Evolutionary conservation across 2,888 invertebrate genomes (phyloP).

Genomic region (Heteromurus nitidus): DNA sequence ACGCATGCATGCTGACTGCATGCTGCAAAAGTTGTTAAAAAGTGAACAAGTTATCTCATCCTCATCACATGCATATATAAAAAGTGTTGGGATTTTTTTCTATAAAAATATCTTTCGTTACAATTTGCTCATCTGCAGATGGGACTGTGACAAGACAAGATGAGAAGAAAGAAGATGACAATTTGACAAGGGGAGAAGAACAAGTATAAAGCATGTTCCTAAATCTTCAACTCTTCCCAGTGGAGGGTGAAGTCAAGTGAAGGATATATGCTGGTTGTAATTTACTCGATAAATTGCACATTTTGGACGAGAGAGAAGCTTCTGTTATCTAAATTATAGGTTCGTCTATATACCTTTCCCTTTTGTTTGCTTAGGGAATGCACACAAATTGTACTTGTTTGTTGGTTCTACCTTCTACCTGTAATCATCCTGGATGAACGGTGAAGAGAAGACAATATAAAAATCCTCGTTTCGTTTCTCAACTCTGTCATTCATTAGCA

Average conservation of each 20-base stretch:
- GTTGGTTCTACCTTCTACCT: too few species aligned
- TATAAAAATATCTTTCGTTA: conserved; percentile 7
- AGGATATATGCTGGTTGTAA: conserved; percentile 19
- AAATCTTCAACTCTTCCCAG: background rate
- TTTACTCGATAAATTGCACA: conserved; percentile 36
- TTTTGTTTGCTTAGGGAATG: too few species aligned
- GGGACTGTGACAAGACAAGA: conserved; percentile 4
- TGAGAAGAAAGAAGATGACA: background rate
- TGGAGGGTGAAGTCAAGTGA: background rate
- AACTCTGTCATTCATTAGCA: conserved; percentile 15
- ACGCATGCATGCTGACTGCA: conserved; percentile 26
- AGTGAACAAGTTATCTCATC: conserved; percentile 10
- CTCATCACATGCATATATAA: too few species aligned
- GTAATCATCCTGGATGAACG: too few species aligned
- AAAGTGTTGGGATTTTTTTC: too few species aligned
- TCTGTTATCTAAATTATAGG: conserved; percentile 47
- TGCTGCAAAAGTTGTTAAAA: background rate
- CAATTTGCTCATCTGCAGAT: conserved; percentile 30
- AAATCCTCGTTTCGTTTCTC: background rate
- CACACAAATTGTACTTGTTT: too few species aligned
- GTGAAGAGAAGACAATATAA: too few species aligned
- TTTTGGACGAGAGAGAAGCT: conserved; percentile 18
- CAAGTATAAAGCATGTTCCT: conserved; percentile 30
- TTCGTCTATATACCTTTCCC: background rate
- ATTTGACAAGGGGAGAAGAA: conserved; percentile 11